phyloP scores from a whole-genome alignment of 2,797 vertebrate genomes.

The Sebastiscus tertius region DNA sequence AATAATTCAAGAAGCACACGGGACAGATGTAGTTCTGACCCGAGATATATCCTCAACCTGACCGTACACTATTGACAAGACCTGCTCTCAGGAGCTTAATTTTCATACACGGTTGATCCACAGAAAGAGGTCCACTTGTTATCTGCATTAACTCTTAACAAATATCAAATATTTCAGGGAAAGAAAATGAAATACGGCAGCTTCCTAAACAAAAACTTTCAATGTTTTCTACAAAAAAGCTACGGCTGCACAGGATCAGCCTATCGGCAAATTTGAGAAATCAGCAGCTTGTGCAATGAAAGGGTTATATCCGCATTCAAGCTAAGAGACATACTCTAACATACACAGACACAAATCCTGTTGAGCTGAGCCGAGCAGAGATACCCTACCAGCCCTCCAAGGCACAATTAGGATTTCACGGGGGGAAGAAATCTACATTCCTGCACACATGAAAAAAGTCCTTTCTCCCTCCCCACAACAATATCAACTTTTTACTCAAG shows the following conservation, averaged over 20 bases:
- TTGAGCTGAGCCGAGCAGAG: slow-evolving; percentile 85
- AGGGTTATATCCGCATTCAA: slow-evolving; percentile 86
- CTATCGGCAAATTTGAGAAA: slow-evolving; percentile 82
- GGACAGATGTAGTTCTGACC: slow-evolving; percentile 60
- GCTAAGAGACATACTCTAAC: slow-evolving; percentile 82
- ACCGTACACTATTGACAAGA: slow-evolving; percentile 52
- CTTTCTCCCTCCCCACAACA: slow-evolving; percentile 81
- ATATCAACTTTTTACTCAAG: slow-evolving; percentile 86
- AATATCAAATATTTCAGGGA: slow-evolving; percentile 32
- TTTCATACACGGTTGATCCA: slow-evolving; percentile 41
- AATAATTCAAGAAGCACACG: slow-evolving; percentile 64
- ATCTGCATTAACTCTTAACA: slow-evolving; percentile 33
- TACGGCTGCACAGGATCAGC: slow-evolving; percentile 79
- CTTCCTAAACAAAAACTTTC: slow-evolving; percentile 63
- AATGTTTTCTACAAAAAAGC: slow-evolving; percentile 76
- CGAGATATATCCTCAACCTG: slow-evolving; percentile 51
- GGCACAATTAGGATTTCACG: slow-evolving; percentile 92
- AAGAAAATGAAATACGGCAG: slow-evolving; percentile 39
- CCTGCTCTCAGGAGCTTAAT: slow-evolving; percentile 40
- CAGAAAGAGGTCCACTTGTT: slow-evolving; percentile 28
- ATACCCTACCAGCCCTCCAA: slow-evolving; percentile 87
- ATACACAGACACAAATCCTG: slow-evolving; percentile 88
- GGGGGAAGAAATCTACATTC: slow-evolving; percentile 88
- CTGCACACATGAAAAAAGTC: slow-evolving; percentile 86
- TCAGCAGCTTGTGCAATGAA: slow-evolving; percentile 84